These are phyloP conservation scores for Turnix velox DNA, from an alignment of 2,113 vertebrate genomes.

Conservation along the genomic window DNA sequence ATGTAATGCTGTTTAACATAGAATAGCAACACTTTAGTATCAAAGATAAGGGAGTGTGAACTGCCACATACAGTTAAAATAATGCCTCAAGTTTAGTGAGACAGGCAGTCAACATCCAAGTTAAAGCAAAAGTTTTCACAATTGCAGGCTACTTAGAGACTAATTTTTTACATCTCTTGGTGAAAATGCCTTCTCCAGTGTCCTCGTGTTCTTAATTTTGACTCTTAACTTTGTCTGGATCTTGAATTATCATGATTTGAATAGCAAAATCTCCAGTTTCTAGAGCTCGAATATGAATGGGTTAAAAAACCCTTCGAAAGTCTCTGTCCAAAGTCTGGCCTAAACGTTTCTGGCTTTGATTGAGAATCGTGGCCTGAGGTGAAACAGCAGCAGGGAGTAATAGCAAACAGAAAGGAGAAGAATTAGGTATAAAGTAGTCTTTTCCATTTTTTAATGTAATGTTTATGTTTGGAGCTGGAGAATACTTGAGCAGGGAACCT, in stretches of 20 bases:
- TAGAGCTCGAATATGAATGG: neutral
- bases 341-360: neutral
- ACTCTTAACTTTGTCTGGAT: neutral
- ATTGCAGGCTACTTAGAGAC: neutral
- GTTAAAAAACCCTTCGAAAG: neutral
- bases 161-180: neutral
- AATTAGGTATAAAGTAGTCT: neutral
- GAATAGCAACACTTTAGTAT: neutral
- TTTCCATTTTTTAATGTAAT: neutral
- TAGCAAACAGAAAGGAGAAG: neutral
- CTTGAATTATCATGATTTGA: neutral
- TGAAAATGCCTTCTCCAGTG: neutral
- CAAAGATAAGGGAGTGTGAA: neutral
- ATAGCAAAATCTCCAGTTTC: neutral
- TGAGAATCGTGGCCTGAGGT: neutral
- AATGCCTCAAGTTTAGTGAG: neutral
- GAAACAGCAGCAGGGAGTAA: slow-evolving; percentile 1
- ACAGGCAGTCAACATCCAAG: neutral
- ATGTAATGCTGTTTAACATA: neutral
- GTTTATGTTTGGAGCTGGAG: neutral
- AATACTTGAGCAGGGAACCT: neutral
- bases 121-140: neutral
- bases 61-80: neutral
- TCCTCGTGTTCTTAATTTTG: neutral
- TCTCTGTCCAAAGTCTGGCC: neutral